Evolutionary conservation across 2,113 vertebrate species (phyloP).

Genomic region (Rhinoptilus africanus): DNA sequence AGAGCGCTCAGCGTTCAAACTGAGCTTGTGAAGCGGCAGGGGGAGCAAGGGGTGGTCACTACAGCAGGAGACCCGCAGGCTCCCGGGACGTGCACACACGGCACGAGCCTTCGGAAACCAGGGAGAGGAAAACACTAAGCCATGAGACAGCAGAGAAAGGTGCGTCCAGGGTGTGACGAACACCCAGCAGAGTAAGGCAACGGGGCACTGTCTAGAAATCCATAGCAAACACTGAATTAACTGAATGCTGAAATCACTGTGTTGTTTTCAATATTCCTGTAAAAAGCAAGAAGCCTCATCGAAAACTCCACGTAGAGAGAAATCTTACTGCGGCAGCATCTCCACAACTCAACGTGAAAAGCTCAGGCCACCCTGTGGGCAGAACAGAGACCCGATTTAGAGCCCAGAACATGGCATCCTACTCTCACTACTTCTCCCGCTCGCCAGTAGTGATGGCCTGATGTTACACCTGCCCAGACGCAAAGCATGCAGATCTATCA

Average conservation of each 20-base stretch:
- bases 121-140: not conserved
- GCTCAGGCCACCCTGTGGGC: not conserved
- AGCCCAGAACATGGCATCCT: not conserved
- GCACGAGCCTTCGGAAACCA: accelerated
- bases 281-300: not conserved
- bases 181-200: not conserved
- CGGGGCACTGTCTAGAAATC: not conserved
- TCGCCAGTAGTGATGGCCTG: not conserved
- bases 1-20: not conserved
- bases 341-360: not conserved
- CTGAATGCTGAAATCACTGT: not conserved
- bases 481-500: not conserved
- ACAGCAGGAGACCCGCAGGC: not conserved
- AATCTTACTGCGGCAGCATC: not conserved
- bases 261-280: not conserved
- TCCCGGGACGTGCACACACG: accelerated
- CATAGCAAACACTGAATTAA: not conserved
- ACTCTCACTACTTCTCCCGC: not conserved
- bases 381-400: not conserved
- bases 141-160: not conserved
- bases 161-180: accelerated
- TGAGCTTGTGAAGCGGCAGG: not conserved
- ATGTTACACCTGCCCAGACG: not conserved
- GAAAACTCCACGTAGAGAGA: not conserved
- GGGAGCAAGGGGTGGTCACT: not conserved